A percentile compares a stretch with the other conserved stretches of the same genome.
Evolutionary conservation across 2,797 vertebrate genomes (phyloP).

Genomic region (Gallinago stenura): DNA sequence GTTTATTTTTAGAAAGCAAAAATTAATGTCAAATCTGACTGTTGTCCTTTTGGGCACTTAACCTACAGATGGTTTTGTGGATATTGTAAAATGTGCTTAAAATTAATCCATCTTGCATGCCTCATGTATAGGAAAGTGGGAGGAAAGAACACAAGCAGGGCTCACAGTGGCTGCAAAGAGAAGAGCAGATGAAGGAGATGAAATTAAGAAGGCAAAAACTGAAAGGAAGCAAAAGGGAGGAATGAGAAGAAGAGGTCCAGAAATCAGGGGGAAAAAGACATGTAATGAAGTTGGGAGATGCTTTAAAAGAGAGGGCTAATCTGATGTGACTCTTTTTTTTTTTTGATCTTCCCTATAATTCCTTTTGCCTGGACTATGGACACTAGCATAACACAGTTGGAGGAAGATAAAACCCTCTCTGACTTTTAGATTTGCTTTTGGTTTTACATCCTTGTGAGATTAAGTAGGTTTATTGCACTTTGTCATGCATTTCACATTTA

Average conservation of each 20-base stretch:
- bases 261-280: background rate
- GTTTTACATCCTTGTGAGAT: background rate
- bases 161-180: background rate
- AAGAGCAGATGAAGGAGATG: background rate
- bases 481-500: background rate
- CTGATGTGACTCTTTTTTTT: background rate
- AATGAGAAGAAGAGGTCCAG: background rate
- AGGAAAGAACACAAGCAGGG: background rate
- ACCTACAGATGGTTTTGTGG: background rate
- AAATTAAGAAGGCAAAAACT: background rate
- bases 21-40: background rate
- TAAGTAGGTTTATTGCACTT: background rate
- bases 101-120: background rate
- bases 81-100: background rate
- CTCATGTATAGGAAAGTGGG: background rate
- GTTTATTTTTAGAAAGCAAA: slow-evolving; percentile 24
- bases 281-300: background rate
- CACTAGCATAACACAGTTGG: background rate
- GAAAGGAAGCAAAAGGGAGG: background rate
- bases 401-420: background rate
- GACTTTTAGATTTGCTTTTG: background rate
- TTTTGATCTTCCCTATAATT: background rate
- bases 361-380: background rate
- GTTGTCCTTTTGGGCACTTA: background rate
- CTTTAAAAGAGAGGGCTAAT: background rate